These are phyloP conservation scores for Stegodyphus mimosarum DNA, from an alignment of 1,140 invertebrate species.

Conservation along the genomic window DNA sequence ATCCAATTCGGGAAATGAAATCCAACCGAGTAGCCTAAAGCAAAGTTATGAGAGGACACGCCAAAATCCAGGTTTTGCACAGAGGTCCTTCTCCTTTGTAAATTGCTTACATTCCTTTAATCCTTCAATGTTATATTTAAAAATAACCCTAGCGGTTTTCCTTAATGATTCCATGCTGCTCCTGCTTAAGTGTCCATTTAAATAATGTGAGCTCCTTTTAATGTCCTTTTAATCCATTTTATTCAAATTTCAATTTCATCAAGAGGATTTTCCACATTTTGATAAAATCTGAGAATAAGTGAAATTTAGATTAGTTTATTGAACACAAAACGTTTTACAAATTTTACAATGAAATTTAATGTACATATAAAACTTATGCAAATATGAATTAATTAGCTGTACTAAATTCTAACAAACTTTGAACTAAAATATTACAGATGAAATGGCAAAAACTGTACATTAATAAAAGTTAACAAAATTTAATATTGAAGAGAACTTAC, in stretches of 20 bases:
- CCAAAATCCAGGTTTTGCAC: neutral
- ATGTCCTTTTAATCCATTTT: conserved; percentile 22
- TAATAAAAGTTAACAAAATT: neutral
- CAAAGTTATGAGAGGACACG: neutral
- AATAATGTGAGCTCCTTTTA: conserved; percentile 10
- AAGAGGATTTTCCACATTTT: conserved; percentile 18
- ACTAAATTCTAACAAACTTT: neutral
- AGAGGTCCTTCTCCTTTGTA: neutral
- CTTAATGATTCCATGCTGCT: conserved; percentile 4
- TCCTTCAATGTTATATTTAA: neutral
- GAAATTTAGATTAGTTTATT: conserved; percentile 59
- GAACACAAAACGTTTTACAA: neutral
- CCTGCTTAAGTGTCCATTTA: conserved; percentile 29
- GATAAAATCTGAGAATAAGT: conserved; percentile 58
- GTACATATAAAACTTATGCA: neutral
- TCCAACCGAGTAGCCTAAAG: neutral
- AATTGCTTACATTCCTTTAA: conserved; percentile 10
- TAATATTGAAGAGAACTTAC: neutral
- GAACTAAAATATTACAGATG: neutral
- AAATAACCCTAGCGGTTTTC: conserved; percentile 30
- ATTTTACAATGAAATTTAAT: neutral
- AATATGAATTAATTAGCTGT: neutral
- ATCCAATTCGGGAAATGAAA: conserved; percentile 8
- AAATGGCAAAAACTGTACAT: neutral
- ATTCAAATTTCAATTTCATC: conserved; percentile 33